A percentile compares a stretch with the other conserved stretches of the same genome.
Evolutionary conservation across 2,113 vertebrate genomes (phyloP).

Genomic region (Pterocles orientalis): DNA sequence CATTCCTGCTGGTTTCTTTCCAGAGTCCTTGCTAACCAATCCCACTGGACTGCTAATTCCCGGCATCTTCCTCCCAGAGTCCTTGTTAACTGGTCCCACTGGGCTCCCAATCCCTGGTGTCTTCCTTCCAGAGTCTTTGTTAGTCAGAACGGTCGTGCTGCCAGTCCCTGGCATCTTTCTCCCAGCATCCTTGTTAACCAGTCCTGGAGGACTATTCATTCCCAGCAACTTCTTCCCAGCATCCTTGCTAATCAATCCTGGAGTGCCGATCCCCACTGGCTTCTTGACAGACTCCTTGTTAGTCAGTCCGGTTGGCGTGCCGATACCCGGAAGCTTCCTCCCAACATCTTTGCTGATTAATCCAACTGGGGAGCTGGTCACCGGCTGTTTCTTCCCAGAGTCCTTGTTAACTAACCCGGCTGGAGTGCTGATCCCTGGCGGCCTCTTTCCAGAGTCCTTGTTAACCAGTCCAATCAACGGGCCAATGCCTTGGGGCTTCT

Average conservation of each 20-base stretch:
- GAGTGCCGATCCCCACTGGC: constrained; percentile 52
- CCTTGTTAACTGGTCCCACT: constrained; percentile 71
- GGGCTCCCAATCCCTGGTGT: constrained; percentile 62
- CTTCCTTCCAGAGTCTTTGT: constrained; percentile 77
- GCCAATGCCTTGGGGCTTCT: constrained; percentile 67
- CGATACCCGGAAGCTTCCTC: constrained; percentile 67
- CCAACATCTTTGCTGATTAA: constrained; percentile 73
- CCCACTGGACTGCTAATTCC: constrained; percentile 63
- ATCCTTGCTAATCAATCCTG: constrained; percentile 73
- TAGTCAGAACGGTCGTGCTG: constrained; percentile 37
- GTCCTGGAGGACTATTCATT: constrained; percentile 43
- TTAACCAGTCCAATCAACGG: constrained; percentile 73
- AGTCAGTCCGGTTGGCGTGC: constrained; percentile 61
- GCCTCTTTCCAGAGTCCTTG: constrained; percentile 76
- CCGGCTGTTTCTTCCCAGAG: constrained; percentile 71
- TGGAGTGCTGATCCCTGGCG: constrained; percentile 60
- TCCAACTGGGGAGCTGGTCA: constrained; percentile 65
- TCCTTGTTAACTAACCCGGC: constrained; percentile 72
- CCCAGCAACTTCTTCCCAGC: constrained; percentile 75
- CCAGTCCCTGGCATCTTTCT: constrained; percentile 61
- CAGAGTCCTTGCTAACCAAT: constrained; percentile 76
- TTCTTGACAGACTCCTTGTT: constrained; percentile 76
- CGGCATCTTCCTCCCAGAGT: constrained; percentile 72
- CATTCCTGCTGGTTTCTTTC: constrained; percentile 68
- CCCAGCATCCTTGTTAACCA: constrained; percentile 70